Base-by-base conservation (phyloP, 2,888 invertebrate species). In the Polyommatus iphigenia region DNA sequence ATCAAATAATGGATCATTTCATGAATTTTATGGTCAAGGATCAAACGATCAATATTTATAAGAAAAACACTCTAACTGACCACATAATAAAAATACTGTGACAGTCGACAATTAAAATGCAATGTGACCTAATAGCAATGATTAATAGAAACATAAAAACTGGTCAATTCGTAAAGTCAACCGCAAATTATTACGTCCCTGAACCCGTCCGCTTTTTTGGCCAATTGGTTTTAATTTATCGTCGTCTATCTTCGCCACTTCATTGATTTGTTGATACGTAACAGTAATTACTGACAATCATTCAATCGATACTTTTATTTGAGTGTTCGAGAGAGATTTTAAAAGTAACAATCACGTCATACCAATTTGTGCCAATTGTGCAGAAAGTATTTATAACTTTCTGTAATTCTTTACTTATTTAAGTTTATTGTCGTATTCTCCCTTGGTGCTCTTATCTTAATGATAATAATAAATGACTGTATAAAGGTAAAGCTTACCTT, bases 191-290 rank as follows among this genome's bases (percentile, higher is more conserved):
- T 75, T 75, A 29, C 50, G 75, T 50, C 75, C 75, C 46, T 75
- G 75, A 75, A 76, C 79, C 78, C 73, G 76, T 72, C 24, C 24
- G 24, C 75, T n/a, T 67, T 77, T 78, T 77, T 78, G 76, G 24
- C 78, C 78, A 76, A 79, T 78, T 79, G 76, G 72, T 41, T 50
- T 41, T 76, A 76, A 72, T 78, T 76, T 57, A 29, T 20, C 71
- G 71, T 78, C 75, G 50, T 29, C 29, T 29, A 75, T 75, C 24
- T 54, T 29, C 6, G 50, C 36, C 72, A 72, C 41, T 50, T 29
- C 75, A 75, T 75, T 75, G 50, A 54, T 75, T 75, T 50, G 75
- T 75, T 54, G 15, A 75, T 50, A 73, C 46, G 29, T 67, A 72
- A 72, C 72, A 73, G 13, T 73, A 46, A 73, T 73, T 20, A 73